Evolutionary conservation across 2,888 invertebrate species (phyloP), one percentile per base, ranked within the genome.

Genomic region (Trissolcus japonicus): DNA sequence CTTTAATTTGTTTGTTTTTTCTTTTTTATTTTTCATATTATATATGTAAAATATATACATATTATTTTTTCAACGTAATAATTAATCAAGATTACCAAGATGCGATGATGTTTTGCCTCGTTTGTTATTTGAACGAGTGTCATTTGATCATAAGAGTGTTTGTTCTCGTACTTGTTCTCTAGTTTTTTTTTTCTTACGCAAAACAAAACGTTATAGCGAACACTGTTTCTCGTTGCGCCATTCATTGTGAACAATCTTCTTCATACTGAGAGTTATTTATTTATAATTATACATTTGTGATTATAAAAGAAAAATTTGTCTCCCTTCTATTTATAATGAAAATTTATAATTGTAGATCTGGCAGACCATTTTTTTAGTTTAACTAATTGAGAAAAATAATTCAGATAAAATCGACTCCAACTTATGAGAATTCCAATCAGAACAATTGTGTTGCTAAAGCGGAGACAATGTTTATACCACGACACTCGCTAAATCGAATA

Each of bases 281-380:
- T 65, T 65, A 61, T 73, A 56, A 74, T 74, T 74, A 74, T 74
- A 67, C 6, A 67, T 74, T 66, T 63, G 41, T 66, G 50, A 73
- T 73, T 73, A 77, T 77, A 73, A 72, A 72, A 48, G 41, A 57
- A 19, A 69, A 75, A 74, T 61, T 78, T 78, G 54, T 25, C 25
- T 25, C 25, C 0, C 4, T 25, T 6, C 4, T 72, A n/a, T 71
- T 79, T 81, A 80, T 80, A 83, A 85, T 80, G 84, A 82, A 69
- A 72, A 78, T 46, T 74, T 79, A 82, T 85, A 83, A 85, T 83
- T 82, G 80, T 83, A 82, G 81, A 83, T 80, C 82, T 82, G 83
- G 82, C 66, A 75, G 83, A 14, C n/a, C 43, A 43, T 11, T 43
- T 46, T 14, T 6, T 16, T 46, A 14, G 0, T 46, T n/a, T 46